These are phyloP conservation scores for Macrotis lagotis DNA, from an alignment of 2,113 vertebrate species.

Conservation along the genomic window DNA sequence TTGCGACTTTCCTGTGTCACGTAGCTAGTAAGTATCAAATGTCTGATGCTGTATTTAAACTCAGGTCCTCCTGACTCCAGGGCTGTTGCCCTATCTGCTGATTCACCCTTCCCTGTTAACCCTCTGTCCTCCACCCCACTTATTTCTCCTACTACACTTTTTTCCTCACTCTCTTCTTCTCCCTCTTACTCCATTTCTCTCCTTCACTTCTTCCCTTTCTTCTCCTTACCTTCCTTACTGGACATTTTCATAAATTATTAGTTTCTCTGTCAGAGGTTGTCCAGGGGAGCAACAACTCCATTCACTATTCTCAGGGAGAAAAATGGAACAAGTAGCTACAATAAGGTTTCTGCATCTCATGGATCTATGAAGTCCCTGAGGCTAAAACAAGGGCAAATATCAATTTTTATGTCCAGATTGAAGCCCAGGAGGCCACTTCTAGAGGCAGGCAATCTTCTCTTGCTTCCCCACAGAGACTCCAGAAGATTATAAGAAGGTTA, in stretches of 20 bases:
- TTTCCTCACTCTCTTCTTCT: neutral
- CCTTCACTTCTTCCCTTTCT: neutral
- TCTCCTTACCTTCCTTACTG: neutral
- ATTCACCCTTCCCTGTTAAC: neutral
- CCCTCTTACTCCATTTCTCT: neutral
- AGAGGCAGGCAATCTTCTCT: neutral
- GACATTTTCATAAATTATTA: neutral
- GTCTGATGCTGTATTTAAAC: too few relatives aligned
- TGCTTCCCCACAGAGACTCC: neutral
- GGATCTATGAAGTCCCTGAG: neutral
- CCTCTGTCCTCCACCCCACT: neutral
- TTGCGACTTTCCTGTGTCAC: too few relatives aligned
- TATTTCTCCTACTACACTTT: neutral
- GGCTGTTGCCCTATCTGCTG: too few relatives aligned
- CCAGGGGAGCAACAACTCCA: neutral
- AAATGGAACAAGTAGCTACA: neutral
- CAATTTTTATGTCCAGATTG: neutral
- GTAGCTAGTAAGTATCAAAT: too few relatives aligned
- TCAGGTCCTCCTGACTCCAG: too few relatives aligned
- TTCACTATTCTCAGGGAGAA: neutral
- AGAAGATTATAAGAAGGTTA: neutral
- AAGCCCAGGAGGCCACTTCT: neutral
- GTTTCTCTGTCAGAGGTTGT: neutral
- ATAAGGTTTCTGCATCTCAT: neutral
- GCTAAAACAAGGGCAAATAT: neutral